A percentile compares a stretch with the other conserved stretches of the same genome.
phyloP scores from a whole-genome alignment of 2,113 vertebrate species.

The Gnathonemus longibarbis region DNA sequence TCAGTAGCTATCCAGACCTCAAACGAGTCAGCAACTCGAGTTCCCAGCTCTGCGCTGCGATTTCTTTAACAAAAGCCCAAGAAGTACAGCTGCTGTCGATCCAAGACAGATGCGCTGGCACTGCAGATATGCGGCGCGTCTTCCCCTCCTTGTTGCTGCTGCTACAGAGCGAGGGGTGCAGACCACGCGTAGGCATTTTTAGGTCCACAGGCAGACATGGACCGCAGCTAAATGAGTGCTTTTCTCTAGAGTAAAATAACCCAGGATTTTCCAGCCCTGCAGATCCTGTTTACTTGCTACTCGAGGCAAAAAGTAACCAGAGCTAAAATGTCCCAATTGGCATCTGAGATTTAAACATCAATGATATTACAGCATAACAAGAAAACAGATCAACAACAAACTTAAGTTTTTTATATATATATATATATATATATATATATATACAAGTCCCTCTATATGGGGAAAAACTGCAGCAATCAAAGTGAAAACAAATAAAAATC shows the following conservation, averaged over 20 bases:
- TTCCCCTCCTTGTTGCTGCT: neutral
- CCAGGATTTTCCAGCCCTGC: neutral
- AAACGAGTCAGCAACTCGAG: neutral
- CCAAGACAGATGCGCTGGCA: neutral
- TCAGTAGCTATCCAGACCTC: neutral
- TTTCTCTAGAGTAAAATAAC: constrained; percentile 7
- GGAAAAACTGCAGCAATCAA: neutral
- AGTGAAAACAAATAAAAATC: neutral
- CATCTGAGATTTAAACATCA: neutral
- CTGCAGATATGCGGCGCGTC: neutral
- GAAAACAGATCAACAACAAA: neutral
- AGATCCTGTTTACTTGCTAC: neutral
- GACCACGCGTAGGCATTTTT: constrained; percentile 52
- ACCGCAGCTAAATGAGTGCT: constrained; percentile 42
- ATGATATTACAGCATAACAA: neutral
- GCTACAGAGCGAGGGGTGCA: neutral
- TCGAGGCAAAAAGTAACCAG: neutral
- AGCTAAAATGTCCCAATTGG: neutral
- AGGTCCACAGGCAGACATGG: constrained; percentile 40
- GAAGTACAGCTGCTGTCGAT: neutral
- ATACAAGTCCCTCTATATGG: neutral
- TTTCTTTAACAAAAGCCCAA: neutral
- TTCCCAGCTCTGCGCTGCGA: neutral
- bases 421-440: neutral
- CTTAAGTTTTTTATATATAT: neutral